Conservation (phyloP, 2,797 vertebrate genomes). For the Acanthurus leucopareius region DNA sequence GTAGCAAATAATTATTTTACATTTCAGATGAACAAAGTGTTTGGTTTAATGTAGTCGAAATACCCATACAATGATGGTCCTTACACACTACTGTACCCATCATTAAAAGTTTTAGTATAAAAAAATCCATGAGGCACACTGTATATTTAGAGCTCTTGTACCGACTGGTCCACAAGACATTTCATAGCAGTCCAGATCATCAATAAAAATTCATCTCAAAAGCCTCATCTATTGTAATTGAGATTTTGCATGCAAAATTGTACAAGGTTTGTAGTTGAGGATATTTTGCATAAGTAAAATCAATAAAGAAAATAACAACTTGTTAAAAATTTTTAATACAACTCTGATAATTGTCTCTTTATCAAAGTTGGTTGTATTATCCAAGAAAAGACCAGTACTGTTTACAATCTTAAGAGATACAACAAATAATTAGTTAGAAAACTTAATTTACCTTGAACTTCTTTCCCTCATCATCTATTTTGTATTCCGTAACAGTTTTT, state of each 20-base stretch:
- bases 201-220: background rate
- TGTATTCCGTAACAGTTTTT: conserved; percentile 95
- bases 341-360: no score
- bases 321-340: no score
- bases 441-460: conserved; percentile 89
- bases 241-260: no score
- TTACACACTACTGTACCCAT: background rate
- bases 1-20: background rate
- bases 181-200: background rate
- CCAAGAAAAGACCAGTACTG: no score
- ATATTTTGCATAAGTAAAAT: no score
- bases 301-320: no score
- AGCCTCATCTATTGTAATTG: background rate
- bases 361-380: no score
- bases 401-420: background rate
- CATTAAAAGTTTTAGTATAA: background rate
- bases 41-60: background rate
- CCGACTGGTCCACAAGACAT: no score
- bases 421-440: background rate
- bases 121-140: background rate
- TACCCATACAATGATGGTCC: background rate
- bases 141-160: background rate
- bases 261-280: no score
- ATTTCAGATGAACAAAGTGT: background rate
- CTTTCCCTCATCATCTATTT: conserved; percentile 94